phyloP scores from a whole-genome alignment of 2,113 vertebrate genomes.

The Thamnaconus septentrionalis region DNA sequence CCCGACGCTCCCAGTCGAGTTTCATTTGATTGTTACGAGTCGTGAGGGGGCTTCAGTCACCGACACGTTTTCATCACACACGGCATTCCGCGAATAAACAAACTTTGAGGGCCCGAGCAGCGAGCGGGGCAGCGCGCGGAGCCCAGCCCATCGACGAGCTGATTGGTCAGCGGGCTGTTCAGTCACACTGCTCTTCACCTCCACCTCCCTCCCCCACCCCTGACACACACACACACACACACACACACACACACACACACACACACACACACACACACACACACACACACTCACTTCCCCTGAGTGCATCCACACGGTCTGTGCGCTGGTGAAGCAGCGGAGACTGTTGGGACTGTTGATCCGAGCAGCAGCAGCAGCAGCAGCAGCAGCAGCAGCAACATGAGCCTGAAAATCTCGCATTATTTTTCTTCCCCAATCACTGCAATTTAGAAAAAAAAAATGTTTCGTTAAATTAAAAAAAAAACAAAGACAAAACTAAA shows the following conservation, averaged over 20 bases:
- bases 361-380: no score
- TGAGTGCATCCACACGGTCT: slow-evolving; percentile 43
- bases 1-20: slow-evolving; percentile 68
- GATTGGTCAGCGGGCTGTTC: slow-evolving; percentile 76
- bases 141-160: slow-evolving; percentile 69
- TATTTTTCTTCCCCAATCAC: no score
- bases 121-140: slow-evolving; percentile 67
- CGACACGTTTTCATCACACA: slow-evolving; percentile 82
- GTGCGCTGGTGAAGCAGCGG: slow-evolving; percentile 10
- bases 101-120: slow-evolving; percentile 83
- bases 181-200: slow-evolving; percentile 66
- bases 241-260: background rate
- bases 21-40: slow-evolving; percentile 74
- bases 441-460: no score
- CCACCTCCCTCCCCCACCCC: slow-evolving; percentile 27
- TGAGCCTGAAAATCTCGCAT: no score
- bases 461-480: background rate
- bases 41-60: slow-evolving; percentile 65
- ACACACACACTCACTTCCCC: slow-evolving; percentile 31
- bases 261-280: slow-evolving; percentile 23
- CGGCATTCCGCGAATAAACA: slow-evolving; percentile 82
- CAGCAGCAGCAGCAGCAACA: no score
- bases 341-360: no score
- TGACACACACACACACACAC: background rate
- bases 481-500: no score